Conservation (phyloP, 2,113 vertebrate genomes). For the Opisthocomus hoazin region DNA sequence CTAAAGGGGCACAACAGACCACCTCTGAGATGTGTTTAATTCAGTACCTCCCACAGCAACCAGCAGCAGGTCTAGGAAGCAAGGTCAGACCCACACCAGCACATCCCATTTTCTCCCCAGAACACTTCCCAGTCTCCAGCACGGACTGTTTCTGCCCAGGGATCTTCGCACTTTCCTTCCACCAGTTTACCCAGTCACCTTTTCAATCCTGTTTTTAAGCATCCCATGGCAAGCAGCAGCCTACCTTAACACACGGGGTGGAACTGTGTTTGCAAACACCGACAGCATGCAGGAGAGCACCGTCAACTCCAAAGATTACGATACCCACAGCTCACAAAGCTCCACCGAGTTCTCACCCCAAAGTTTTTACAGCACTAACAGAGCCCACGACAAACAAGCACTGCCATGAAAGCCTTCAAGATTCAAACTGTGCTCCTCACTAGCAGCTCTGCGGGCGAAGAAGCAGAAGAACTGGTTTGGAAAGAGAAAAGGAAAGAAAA, state of each 20-base stretch:
- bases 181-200: background rate
- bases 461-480: conserved; percentile 54
- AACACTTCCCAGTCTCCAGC: background rate
- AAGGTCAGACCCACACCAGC: background rate
- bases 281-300: fast-evolving
- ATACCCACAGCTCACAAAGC: background rate
- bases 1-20: fast-evolving
- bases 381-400: background rate
- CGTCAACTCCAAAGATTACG: background rate
- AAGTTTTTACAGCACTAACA: fast-evolving
- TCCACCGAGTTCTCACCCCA: background rate
- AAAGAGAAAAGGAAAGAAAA: conserved; percentile 40
- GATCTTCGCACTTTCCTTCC: background rate
- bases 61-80: background rate
- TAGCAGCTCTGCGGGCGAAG: background rate
- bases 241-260: fast-evolving
- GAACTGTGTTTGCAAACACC: background rate
- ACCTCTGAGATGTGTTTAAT: background rate
- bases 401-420: background rate
- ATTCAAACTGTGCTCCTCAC: background rate
- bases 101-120: fast-evolving
- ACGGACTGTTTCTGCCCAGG: fast-evolving
- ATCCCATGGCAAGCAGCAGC: background rate
- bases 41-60: background rate
- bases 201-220: background rate